Conservation (phyloP, 1,140 invertebrate genomes). For the Ceratina australensis region DNA sequence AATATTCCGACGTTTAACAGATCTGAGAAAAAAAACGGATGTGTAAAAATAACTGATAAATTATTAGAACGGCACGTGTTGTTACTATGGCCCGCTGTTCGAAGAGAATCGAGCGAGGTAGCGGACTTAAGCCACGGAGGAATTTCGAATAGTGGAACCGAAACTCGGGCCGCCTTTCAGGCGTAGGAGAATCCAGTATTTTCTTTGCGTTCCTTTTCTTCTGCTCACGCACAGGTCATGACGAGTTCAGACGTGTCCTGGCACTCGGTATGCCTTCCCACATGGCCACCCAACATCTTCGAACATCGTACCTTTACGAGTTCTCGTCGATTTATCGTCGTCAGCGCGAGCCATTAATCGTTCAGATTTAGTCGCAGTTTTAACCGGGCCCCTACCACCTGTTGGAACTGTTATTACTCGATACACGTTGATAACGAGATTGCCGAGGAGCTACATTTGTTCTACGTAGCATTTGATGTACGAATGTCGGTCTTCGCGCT, state of each 20-base stretch:
- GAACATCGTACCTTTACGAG: conserved; percentile 29
- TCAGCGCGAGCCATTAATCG: conserved; percentile 44
- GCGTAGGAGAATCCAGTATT: conserved; percentile 43
- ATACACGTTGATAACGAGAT: conserved; percentile 21
- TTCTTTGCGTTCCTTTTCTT: conserved; percentile 55
- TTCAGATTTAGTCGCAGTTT: conserved; percentile 29
- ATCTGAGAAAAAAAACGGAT: no score
- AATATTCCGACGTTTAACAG: no score
- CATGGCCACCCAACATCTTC: conserved; percentile 46
- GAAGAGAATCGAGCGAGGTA: conserved; percentile 2
- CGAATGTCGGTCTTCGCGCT: no score
- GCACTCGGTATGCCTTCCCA: conserved; percentile 33
- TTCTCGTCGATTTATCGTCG: conserved; percentile 49
- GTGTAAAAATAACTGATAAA: no score
- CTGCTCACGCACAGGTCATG: conserved; percentile 49
- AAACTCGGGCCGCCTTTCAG: conserved; percentile 22
- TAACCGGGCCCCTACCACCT: conserved; percentile 26
- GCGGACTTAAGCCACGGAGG: conserved; percentile 35
- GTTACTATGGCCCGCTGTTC: no score
- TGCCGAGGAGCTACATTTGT: background rate
- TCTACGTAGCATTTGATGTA: background rate
- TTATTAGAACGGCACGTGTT: no score
- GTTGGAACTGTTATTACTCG: conserved; percentile 15
- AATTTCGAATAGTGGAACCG: conserved; percentile 31
- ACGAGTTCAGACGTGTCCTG: conserved; percentile 30